Evolutionary conservation across 2,888 invertebrate species (phyloP).

Genomic region (Philaethria dido): DNA sequence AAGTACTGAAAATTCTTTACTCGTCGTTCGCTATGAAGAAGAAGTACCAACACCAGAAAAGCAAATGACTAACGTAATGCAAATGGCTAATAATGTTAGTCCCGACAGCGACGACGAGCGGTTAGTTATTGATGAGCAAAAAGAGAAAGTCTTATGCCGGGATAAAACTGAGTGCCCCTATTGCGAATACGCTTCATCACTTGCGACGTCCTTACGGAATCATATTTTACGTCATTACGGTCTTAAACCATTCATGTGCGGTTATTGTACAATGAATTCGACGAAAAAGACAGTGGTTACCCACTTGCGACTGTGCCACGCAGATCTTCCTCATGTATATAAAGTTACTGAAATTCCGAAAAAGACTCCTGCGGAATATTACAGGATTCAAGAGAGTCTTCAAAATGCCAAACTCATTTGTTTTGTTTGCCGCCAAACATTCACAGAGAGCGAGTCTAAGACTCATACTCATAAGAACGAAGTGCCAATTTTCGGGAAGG

Average conservation of each 20-base stretch:
- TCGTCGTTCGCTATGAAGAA: conserved; percentile 69
- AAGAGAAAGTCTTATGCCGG: conserved; percentile 29
- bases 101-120: conserved; percentile 56
- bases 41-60: conserved; percentile 58
- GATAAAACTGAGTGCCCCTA: conserved; percentile 53
- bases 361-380: conserved; percentile 44
- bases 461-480: conserved; percentile 56
- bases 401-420: conserved; percentile 53
- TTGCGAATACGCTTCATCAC: conserved; percentile 55
- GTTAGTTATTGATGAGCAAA: conserved; percentile 58
- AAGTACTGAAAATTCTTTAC: conserved; percentile 61
- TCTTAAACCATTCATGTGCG: conserved; percentile 71
- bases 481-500: conserved; percentile 56
- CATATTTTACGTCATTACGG: conserved; percentile 78
- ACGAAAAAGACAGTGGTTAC: conserved; percentile 53
- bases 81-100: too few relatives aligned
- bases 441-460: conserved; percentile 49
- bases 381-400: conserved; percentile 23
- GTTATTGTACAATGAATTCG: conserved; percentile 63
- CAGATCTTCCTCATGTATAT: conserved; percentile 42
- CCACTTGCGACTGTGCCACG: conserved; percentile 64
- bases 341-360: conserved; percentile 49
- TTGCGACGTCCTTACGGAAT: conserved; percentile 53
- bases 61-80: conserved; percentile 42
- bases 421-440: conserved; percentile 59